These are phyloP conservation scores for Cygnus olor DNA, from an alignment of 2,797 vertebrate species.

Conservation along the genomic window DNA sequence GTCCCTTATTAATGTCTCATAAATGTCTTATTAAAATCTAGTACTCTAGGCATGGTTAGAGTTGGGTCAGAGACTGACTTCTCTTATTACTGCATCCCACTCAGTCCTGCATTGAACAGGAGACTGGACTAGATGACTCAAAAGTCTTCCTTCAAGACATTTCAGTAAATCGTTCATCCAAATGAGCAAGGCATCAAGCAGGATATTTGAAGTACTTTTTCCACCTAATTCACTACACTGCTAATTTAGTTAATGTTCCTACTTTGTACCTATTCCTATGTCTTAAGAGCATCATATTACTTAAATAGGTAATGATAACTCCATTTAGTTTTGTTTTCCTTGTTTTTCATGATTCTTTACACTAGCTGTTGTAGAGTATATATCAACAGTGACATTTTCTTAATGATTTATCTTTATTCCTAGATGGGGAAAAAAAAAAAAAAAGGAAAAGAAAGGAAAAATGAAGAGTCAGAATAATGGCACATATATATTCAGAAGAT, in stretches of 20 bases:
- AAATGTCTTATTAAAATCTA: neutral
- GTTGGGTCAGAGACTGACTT: neutral
- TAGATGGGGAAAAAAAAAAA: neutral
- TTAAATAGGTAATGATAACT: neutral
- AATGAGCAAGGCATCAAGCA: neutral
- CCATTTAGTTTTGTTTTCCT: neutral
- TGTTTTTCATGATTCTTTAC: neutral
- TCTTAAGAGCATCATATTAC: neutral
- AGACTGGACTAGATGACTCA: neutral
- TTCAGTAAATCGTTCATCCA: neutral
- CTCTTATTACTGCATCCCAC: neutral
- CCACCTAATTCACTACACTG: neutral
- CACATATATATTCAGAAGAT: too few relatives aligned
- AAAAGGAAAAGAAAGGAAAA: too few relatives aligned
- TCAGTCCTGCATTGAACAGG: neutral
- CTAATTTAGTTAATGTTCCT: neutral
- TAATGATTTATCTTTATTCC: neutral
- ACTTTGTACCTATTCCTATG: neutral
- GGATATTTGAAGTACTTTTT: neutral
- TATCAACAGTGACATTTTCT: accelerated
- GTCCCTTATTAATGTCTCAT: neutral
- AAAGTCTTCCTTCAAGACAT: neutral
- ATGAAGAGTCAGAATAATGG: too few relatives aligned
- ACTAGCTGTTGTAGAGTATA: neutral
- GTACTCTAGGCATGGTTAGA: neutral